Evolutionary conservation across 2,888 invertebrate species (phyloP).

Genomic region (Empis stercorea): DNA sequence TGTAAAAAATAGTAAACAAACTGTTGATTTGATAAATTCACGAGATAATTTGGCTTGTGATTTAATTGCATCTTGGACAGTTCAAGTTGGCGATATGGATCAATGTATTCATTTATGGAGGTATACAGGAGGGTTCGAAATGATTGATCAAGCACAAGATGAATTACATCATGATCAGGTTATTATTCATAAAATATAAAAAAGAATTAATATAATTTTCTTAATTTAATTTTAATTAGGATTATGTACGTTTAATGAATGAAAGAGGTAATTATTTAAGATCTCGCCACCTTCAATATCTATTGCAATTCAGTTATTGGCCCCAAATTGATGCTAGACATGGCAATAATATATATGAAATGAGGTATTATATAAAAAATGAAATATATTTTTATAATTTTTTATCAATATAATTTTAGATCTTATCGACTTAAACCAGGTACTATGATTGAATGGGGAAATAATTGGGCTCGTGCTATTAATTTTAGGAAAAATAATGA

Average conservation of each 20-base stretch:
- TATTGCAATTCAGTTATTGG: constrained; percentile 97
- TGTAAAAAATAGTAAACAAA: constrained; percentile 50
- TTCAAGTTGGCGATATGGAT: constrained; percentile 93
- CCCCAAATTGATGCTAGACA: constrained; percentile 62
- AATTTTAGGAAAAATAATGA: constrained; percentile 80
- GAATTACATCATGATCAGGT: constrained; percentile 57
- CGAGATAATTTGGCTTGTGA: constrained; percentile 65
- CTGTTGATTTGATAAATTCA: constrained; percentile 62
- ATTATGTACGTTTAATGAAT: constrained; percentile 55
- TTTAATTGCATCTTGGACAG: constrained; percentile 91
- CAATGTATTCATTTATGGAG: constrained; percentile 95
- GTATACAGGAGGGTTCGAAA: constrained; percentile 84
- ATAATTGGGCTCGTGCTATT: constrained; percentile 95
- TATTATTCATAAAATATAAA: constrained; percentile 14
- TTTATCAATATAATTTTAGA: constrained; percentile 19
- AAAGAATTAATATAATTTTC: too few relatives aligned
- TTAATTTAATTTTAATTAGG: constrained; percentile 42
- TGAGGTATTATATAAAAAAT: constrained; percentile 41
- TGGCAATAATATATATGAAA: constrained; percentile 81
- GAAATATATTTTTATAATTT: neutral
- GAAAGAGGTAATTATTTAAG: constrained; percentile 69
- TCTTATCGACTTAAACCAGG: constrained; percentile 89
- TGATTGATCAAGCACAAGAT: constrained; percentile 65
- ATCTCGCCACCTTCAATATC: constrained; percentile 81
- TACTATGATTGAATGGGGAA: constrained; percentile 99